A percentile compares a stretch with the other conserved stretches of the same genome.
Evolutionary conservation across 2,888 invertebrate species (phyloP).

Genomic region (Limnephilus lunatus): DNA sequence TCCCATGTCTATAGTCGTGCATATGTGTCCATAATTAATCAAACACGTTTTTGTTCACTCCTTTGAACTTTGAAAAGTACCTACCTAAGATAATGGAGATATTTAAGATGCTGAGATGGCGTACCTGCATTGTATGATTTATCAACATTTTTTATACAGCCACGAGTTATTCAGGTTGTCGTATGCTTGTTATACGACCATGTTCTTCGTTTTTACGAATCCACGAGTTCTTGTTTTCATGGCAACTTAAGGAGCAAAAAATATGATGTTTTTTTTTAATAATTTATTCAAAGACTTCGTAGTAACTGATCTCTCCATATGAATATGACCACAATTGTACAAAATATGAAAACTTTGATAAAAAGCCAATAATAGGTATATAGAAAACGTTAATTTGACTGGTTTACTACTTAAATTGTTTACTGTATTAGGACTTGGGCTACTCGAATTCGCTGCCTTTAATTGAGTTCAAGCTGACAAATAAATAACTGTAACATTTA

Average conservation of each 20-base stretch:
- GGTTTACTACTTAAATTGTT: neutral
- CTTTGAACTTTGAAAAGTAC: neutral
- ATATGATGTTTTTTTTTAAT: neutral
- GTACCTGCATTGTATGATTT: neutral
- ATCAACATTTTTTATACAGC: neutral
- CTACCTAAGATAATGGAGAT: neutral
- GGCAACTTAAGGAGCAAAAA: neutral
- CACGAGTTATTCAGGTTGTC: neutral
- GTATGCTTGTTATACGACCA: neutral
- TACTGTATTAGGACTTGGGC: neutral
- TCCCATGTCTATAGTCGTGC: conserved; percentile 9
- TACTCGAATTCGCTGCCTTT: neutral
- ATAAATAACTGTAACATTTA: conserved; percentile 24
- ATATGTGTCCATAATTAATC: neutral
- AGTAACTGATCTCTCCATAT: neutral
- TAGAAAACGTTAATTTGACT: neutral
- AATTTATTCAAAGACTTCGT: neutral
- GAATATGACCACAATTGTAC: neutral
- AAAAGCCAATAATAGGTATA: neutral
- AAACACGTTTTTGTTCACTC: neutral
- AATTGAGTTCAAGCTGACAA: no score
- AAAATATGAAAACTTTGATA: neutral
- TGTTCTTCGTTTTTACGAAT: neutral
- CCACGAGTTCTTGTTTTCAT: neutral
- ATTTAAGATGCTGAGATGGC: neutral